Base-by-base conservation (phyloP, 2,797 vertebrate genomes). In the Threskiornis aethiopicus region DNA sequence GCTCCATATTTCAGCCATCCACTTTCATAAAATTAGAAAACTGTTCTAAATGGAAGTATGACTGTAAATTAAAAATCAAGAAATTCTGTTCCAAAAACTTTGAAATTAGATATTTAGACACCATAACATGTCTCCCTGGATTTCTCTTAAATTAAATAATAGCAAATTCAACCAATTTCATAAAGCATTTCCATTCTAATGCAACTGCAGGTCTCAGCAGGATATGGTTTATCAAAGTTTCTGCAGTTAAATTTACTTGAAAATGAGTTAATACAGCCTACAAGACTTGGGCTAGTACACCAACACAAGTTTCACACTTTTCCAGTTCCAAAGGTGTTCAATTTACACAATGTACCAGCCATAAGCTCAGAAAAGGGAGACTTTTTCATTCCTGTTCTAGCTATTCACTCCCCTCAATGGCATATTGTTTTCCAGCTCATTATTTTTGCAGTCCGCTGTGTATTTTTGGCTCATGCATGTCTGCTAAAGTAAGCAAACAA, bases 401-500 rank as follows among this genome's bases (percentile, higher is more conserved):
- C 42, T 15, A 10, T 16, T 39, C 47, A 2, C 29, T 29, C 51
- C 39, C 18, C 51, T 52, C 52, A 9, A 33, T 2, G 26, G 18
- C 9, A 0, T 2, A 2, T 6, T 80, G 46, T 37, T 89, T 75
- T 37, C 28, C 55, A 77, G 33, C 69, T 96, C 84, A 61, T 69
- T 84, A 79, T 76, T 87, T 94, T 24, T 49, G 19, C 75, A 75
- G 12, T 37, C 52, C 4, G 17, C 84, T 72, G 77, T 37, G 39
- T 66, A 25, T 55, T 75, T 94, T 88, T 67, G 65, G 29, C 59
- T 85, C 41, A 2, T 4, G 6, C 3, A 19, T 42, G n/a, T 39
- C 84, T 87, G 93, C 57, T 64, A 93, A 93, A 44, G 81, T 86
- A 95, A 95, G 90, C 79, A 93, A 97, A 93, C 42, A 81, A 35